Evolutionary conservation across 2,113 vertebrate species (phyloP).

Genomic region (Acinonyx jubatus): DNA sequence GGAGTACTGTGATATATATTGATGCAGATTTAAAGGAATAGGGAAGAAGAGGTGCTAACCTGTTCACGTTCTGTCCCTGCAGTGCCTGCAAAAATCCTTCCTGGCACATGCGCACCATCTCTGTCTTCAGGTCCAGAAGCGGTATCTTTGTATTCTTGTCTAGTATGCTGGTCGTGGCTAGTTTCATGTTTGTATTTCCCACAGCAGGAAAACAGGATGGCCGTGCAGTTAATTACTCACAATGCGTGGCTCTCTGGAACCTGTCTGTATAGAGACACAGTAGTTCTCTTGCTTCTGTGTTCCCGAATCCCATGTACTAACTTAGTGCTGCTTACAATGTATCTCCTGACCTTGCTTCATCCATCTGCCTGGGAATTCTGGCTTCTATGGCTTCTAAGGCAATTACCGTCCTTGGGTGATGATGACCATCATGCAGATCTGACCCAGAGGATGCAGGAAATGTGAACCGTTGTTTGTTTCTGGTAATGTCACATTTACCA

Average conservation of each 20-base stretch:
- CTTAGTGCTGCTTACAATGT: accelerated
- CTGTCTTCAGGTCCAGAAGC: not conserved
- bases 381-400: not conserved
- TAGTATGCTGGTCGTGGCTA: not conserved
- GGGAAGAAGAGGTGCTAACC: not conserved
- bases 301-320: not conserved
- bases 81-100: not conserved
- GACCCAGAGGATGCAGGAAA: not conserved
- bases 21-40: not conserved
- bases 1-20: not conserved
- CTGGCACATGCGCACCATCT: no score
- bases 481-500: not conserved
- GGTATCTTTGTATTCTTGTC: not conserved
- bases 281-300: not conserved
- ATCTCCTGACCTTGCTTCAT: not conserved
- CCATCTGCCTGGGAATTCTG: not conserved
- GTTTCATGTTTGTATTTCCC: slow-evolving; percentile 64
- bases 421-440: not conserved
- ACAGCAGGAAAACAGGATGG: slow-evolving; percentile 37
- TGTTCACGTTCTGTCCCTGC: not conserved
- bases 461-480: not conserved
- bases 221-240: not conserved
- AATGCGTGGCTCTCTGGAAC: slow-evolving; percentile 19
- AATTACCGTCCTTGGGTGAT: not conserved
- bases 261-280: not conserved